phyloP scores from a whole-genome alignment of 2,113 vertebrate species.

The Colossoma macropomum region DNA sequence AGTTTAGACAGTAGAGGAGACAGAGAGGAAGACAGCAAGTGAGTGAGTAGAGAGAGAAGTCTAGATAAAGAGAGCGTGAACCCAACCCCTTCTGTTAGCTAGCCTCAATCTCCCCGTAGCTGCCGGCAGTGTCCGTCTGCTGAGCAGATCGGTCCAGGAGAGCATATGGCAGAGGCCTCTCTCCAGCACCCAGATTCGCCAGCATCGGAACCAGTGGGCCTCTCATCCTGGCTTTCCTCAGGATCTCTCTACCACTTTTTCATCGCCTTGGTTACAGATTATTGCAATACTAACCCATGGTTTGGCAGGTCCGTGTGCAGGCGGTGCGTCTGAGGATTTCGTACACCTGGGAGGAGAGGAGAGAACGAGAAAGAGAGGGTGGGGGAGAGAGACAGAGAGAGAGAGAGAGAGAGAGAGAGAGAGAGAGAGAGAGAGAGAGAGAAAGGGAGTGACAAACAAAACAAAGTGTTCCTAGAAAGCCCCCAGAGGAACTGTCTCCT shows the following conservation, averaged over 20 bases:
- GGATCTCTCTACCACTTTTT: constrained; percentile 39
- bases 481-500: constrained; percentile 44
- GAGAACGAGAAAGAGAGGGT: constrained; percentile 13
- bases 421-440: constrained; percentile 34
- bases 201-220: constrained; percentile 39
- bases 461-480: constrained; percentile 45
- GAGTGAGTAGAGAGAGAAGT: constrained; percentile 11
- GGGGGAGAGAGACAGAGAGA: no score
- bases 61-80: constrained; percentile 5
- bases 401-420: constrained; percentile 8
- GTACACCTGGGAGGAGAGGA: constrained; percentile 80
- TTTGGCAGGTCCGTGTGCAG: constrained; percentile 88
- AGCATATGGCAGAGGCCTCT: constrained; percentile 68
- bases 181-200: constrained; percentile 42
- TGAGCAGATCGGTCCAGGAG: constrained; percentile 59
- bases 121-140: constrained; percentile 70
- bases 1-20: constrained; percentile 44
- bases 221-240: constrained; percentile 42
- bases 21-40: not conserved
- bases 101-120: constrained; percentile 54
- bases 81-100: constrained; percentile 37
- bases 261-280: constrained; percentile 30
- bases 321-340: constrained; percentile 93
- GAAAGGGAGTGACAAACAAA: constrained; percentile 45
- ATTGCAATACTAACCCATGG: constrained; percentile 85